Base-by-base conservation (phyloP, 2,888 invertebrate genomes). In the Scaptomyza flava region DNA sequence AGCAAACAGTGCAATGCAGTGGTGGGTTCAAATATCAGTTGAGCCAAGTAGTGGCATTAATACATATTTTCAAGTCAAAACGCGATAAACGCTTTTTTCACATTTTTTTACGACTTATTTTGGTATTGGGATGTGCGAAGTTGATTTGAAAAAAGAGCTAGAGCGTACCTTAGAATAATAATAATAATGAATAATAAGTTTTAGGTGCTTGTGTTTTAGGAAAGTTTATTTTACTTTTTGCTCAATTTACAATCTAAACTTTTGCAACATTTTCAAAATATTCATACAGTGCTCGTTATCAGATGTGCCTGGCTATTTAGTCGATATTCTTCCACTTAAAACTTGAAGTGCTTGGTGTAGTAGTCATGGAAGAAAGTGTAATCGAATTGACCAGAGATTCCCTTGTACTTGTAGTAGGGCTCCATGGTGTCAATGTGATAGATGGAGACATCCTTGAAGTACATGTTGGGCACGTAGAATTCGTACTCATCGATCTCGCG, bases 391-490 rank as follows among this genome's bases (percentile, higher is more conserved):
- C 90, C 91, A 38, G 70, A 86, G 59, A 81, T 79, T 20, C 73
- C 68, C 53, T 80, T 73, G 72, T 68, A 74, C 9, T 78, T 57
- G 63, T 79, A 84, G 78, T 90, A 90, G 30, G 77, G 77, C 23
- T 92, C 90, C 43, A 86, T 79, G 59, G 93, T 92, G 50, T 93
- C 93, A 81, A 93, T 93, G 92, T 96, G 95, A 92, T 93, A 95
- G 84, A 96, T 93, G 66, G 92, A 91, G 0, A 94, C 93, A 77
- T 95, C 94, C 76, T 94, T 93, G 90, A 95, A 94, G 90, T 93
- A 93, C 93, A 94, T 94, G 92, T 96, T 96, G 34, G 95, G 94
- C 23, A 94, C 94, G 76, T 93, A 93, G 93, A 95, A 95, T 65
- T 93, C 93, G 51, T 91, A 91, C 51, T 94, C 92, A 56, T 94